Evolutionary conservation across 2,113 vertebrate genomes (phyloP).

Genomic region (mouse (Mus musculus)): DNA sequence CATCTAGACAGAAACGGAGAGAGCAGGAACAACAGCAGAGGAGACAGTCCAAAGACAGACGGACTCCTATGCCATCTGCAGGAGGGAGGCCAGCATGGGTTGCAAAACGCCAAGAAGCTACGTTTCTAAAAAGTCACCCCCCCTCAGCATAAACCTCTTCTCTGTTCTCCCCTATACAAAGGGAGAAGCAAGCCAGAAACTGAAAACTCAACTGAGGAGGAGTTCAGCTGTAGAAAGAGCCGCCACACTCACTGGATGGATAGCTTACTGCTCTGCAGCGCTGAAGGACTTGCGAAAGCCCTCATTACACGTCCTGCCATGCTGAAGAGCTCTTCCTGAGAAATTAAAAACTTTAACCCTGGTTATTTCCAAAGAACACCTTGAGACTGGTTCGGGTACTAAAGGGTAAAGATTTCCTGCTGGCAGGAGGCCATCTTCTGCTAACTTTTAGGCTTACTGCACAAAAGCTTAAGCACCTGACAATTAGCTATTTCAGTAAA

Average conservation of each 20-base stretch:
- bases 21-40: constrained; percentile 73
- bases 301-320: neutral
- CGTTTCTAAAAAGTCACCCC: constrained; percentile 65
- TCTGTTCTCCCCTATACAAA: constrained; percentile 47
- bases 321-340: constrained; percentile 69
- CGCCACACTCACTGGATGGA: neutral
- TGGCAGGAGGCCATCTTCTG: constrained; percentile 42
- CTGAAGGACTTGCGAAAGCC: constrained; percentile 12
- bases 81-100: constrained; percentile 58
- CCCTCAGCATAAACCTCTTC: constrained; percentile 49
- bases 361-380: constrained; percentile 61
- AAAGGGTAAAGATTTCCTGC: constrained; percentile 37
- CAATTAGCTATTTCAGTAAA: constrained; percentile 57
- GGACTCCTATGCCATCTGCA: constrained; percentile 50
- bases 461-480: constrained; percentile 53
- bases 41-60: constrained; percentile 69
- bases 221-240: constrained; percentile 43
- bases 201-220: constrained; percentile 33
- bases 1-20: constrained; percentile 74
- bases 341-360: constrained; percentile 70
- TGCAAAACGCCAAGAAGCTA: constrained; percentile 61
- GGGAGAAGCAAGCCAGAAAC: constrained; percentile 51
- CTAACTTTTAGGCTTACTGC: constrained; percentile 36
- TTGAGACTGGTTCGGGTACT: neutral
- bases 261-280: constrained; percentile 32